Base-by-base conservation (phyloP, 2,113 vertebrate species). In the Paracanthobrama guichenoti region DNA sequence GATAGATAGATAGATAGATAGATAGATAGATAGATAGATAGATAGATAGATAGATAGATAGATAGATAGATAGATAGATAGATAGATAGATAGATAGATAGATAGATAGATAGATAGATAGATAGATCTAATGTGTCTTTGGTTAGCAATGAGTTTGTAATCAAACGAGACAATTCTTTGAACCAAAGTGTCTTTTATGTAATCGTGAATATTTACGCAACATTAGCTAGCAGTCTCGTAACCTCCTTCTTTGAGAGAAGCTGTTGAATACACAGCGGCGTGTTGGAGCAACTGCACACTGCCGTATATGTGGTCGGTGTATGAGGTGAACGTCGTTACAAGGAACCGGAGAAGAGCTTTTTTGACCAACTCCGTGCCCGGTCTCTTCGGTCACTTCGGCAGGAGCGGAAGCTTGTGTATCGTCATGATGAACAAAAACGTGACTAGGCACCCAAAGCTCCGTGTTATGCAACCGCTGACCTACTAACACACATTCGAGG, bases 391-490 rank as follows among this genome's bases (percentile, higher is more conserved):
- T 42, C 66, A 82, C 55, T 81, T 57, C 31, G 22, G 18, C 44
- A 26, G 80, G 46, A 57, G 66, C 4, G 20, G 28, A 66, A 60
- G 24, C 39, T 48, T 80, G 60, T 57, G 64, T 55, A 42, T 57
- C 28, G 31, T 39, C 80, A 26, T 24, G 46, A 82, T n/a, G 90
- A 90, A 90, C 90, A 92, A 73, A 91, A 94, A 92, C 93, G 94
- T 95, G 94, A 94, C 93, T 85, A 93, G 93, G 94, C 94, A 94
- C 91, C 92, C 90, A 86, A 90, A 91, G 93, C 84, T 82, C 88
- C 91, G 90, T 94, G 94, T 95, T 95, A 95, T 91, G 95, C 94
- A 95, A 95, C 93, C 87, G 84, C 89, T 95, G 95, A 95, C 95
- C 95, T 94, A 95, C 95, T 95, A 95, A 95, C 95, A 95, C 93